A percentile compares a stretch with the other conserved stretches of the same genome.
Evolutionary conservation across 2,113 vertebrate species (phyloP).

Genomic region (Coptodon bakossiorum): DNA sequence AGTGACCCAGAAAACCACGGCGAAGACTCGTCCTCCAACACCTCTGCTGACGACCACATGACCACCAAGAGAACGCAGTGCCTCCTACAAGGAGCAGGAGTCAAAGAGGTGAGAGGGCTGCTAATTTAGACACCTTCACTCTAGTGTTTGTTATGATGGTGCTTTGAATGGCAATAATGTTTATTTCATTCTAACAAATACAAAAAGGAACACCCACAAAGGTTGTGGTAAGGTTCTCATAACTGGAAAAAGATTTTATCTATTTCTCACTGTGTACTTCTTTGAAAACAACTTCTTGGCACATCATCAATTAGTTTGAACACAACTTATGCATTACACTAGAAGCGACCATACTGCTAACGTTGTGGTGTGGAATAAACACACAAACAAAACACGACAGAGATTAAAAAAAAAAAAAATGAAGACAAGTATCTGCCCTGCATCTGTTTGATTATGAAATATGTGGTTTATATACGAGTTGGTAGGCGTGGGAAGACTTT

Average conservation of each 20-base stretch:
- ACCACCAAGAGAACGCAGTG: constrained; percentile 65
- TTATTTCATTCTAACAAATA: neutral
- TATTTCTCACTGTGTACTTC: neutral
- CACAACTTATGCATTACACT: neutral
- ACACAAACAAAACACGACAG: neutral
- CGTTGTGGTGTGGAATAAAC: neutral
- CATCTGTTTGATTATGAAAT: neutral
- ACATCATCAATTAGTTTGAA: neutral
- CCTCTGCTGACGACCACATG: constrained; percentile 75
- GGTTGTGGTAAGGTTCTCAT: neutral
- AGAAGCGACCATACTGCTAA: neutral
- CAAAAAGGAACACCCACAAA: neutral
- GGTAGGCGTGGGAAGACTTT: neutral
- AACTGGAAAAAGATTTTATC: neutral
- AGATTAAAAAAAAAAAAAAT: neutral
- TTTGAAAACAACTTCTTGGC: neutral
- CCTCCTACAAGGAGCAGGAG: constrained; percentile 61
- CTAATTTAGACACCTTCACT: neutral
- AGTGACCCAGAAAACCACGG: constrained; percentile 74
- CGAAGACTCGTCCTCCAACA: constrained; percentile 74
- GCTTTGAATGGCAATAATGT: neutral
- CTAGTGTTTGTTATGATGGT: neutral
- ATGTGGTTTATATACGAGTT: neutral
- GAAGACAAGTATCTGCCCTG: neutral
- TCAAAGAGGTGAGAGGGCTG: constrained; percentile 70